These are phyloP conservation scores for Lepidurus arcticus DNA, from an alignment of 1,140 invertebrate species.

Conservation along the genomic window DNA sequence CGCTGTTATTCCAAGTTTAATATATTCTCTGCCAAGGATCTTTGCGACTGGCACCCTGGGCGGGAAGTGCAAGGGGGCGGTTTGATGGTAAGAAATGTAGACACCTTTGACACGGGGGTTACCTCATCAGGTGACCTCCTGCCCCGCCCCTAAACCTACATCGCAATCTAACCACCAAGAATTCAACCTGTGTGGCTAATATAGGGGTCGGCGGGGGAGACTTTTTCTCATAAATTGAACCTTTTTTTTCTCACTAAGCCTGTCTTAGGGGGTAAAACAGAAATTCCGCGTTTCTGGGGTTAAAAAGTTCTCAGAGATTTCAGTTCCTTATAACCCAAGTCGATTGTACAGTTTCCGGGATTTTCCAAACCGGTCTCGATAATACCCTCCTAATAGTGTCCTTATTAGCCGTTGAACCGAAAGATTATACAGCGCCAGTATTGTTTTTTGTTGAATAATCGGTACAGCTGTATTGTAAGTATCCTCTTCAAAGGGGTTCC, in stretches of 20 bases:
- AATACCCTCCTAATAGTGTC: neutral
- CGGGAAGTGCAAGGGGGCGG: neutral
- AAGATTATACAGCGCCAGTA: neutral
- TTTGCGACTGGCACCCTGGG: slow-evolving; percentile 12
- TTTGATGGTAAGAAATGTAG: slow-evolving; percentile 1
- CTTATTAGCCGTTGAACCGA: slow-evolving; percentile 9
- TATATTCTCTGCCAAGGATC: neutral
- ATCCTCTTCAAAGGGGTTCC: neutral
- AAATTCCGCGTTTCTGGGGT: neutral
- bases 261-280: neutral
- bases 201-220: neutral
- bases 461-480: neutral
- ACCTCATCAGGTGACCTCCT: slow-evolving; percentile 21
- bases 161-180: neutral
- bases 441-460: neutral
- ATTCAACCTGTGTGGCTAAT: slow-evolving; percentile 8
- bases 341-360: neutral
- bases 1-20: neutral
- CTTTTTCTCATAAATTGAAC: neutral
- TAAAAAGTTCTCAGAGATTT: neutral
- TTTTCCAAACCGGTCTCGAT: neutral
- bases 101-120: slow-evolving; percentile 20
- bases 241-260: neutral
- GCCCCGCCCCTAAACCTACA: slow-evolving; percentile 3
- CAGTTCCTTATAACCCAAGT: neutral